Conservation (phyloP, 2,888 invertebrate genomes). For the Drosophila engyochracea region DNA sequence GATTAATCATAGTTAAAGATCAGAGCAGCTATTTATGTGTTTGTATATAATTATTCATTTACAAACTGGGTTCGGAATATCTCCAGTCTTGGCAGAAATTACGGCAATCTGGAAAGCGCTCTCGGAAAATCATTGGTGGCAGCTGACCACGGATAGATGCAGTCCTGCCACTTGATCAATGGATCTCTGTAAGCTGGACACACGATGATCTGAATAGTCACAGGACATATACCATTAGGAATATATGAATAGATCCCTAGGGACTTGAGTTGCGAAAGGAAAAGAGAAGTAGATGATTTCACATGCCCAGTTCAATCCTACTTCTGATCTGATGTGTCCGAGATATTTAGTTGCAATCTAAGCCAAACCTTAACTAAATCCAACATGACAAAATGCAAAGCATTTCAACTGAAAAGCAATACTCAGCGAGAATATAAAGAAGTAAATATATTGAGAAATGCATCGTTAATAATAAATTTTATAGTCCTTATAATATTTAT, state of each 20-base stretch:
- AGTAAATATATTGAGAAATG: neutral
- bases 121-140: neutral
- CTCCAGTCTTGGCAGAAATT: too few species aligned
- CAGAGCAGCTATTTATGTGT: neutral
- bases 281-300: neutral
- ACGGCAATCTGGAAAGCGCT: neutral
- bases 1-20: neutral
- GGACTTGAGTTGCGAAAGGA: neutral
- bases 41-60: neutral
- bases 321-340: neutral
- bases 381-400: neutral
- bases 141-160: neutral
- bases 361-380: neutral
- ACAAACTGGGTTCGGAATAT: too few species aligned
- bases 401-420: neutral
- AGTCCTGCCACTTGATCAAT: neutral
- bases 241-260: fast-evolving
- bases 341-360: neutral
- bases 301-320: neutral
- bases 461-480: fast-evolving
- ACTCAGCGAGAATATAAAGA: neutral
- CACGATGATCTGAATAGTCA: neutral
- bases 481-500: neutral
- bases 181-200: neutral
- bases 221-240: fast-evolving